Percentiles rank a stretch among this genome's conserved stretches.
These are phyloP conservation scores for Eupeodes luniger DNA, from an alignment of 2,888 invertebrate genomes.

Conservation along the genomic window DNA sequence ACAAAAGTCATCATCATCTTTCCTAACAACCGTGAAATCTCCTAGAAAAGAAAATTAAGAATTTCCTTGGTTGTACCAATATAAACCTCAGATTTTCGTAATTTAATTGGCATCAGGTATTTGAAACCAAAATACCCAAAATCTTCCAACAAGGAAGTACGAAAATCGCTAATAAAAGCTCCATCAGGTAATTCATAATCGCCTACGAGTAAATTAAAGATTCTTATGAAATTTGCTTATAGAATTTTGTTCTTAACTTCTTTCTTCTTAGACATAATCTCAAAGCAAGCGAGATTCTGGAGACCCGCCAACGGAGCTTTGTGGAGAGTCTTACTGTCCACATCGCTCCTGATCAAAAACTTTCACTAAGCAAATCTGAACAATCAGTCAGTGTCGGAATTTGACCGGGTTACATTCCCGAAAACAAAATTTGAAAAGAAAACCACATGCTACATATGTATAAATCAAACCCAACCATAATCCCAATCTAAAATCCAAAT, in stretches of 20 bases:
- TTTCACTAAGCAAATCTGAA: too few species aligned
- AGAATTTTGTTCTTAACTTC: too few species aligned
- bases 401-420: neutral
- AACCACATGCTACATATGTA: neutral
- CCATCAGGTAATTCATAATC: neutral
- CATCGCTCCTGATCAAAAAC: too few species aligned
- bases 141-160: conserved; percentile 4
- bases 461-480: neutral
- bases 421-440: neutral
- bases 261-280: too few species aligned
- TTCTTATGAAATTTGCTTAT: too few species aligned
- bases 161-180: neutral
- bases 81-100: neutral
- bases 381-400: neutral
- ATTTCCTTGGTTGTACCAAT: too few species aligned
- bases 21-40: neutral
- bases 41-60: neutral
- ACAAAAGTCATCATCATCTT: neutral
- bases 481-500: neutral
- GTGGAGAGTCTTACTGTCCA: too few species aligned
- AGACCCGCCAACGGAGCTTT: too few species aligned
- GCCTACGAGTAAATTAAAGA: neutral
- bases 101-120: neutral
- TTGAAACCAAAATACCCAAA: neutral
- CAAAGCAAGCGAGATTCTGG: too few species aligned